Evolutionary conservation across 1,140 invertebrate genomes (phyloP).

Genomic region (Oscheius sp.): DNA sequence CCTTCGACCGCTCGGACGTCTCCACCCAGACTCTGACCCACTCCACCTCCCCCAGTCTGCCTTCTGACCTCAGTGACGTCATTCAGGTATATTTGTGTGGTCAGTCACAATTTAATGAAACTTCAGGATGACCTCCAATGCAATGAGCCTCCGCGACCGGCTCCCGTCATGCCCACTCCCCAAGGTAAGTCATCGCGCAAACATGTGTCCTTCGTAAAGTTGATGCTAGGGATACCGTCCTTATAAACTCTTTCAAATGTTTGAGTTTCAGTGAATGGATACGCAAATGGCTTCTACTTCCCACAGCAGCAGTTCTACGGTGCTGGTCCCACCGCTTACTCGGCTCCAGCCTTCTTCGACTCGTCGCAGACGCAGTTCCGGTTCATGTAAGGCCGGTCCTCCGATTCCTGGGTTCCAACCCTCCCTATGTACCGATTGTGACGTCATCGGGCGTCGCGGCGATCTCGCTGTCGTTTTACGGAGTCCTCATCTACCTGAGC

Average conservation of each 20-base stretch:
- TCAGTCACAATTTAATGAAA: too few species aligned
- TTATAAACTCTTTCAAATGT: background rate
- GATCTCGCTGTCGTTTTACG: background rate
- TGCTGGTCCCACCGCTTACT: background rate
- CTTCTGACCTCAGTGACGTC: background rate
- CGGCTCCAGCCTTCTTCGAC: conserved; percentile 5
- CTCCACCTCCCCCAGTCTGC: background rate
- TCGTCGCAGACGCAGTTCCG: background rate
- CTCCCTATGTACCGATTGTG: conserved; percentile 1
- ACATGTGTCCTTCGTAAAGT: too few species aligned
- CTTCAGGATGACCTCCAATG: background rate
- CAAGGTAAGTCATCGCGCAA: background rate
- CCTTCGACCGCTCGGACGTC: background rate
- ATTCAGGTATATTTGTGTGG: too few species aligned
- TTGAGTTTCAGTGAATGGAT: background rate
- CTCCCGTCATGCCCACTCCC: background rate
- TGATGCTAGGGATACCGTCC: background rate
- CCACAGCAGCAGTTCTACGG: background rate
- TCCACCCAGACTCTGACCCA: conserved; percentile 3
- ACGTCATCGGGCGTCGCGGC: too few species aligned
- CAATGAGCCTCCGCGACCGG: background rate
- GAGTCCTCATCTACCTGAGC: background rate
- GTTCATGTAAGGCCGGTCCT: background rate
- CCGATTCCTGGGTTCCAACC: too few species aligned
- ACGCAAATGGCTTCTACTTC: background rate